phyloP scores from a whole-genome alignment of 2,888 invertebrate species.

The Acleris sparsana region DNA sequence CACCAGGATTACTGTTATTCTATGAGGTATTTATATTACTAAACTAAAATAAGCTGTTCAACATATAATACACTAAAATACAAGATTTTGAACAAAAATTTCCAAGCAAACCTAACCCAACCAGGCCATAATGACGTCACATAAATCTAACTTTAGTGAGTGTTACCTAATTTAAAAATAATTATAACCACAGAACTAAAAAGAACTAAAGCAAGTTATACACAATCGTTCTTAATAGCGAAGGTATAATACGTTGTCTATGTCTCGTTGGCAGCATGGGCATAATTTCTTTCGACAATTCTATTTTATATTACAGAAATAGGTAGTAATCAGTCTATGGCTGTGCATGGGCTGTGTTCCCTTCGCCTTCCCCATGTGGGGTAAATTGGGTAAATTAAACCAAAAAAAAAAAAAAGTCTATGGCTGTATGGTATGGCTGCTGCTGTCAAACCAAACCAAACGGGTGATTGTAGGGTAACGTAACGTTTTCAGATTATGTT shows the following conservation, averaged over 20 bases:
- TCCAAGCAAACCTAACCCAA: conserved; percentile 89
- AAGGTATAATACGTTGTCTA: background rate
- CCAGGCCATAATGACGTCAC: conserved; percentile 87
- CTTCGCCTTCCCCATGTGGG: too few species aligned
- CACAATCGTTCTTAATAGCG: background rate
- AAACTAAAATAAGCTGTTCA: conserved; percentile 82
- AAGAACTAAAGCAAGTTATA: background rate
- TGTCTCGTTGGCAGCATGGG: too few species aligned
- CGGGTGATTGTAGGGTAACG: background rate
- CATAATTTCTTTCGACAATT: too few species aligned
- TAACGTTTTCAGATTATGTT: conserved; percentile 4
- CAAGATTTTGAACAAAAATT: conserved; percentile 86
- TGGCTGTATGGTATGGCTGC: too few species aligned
- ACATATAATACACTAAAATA: conserved; percentile 85
- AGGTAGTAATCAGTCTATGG: background rate
- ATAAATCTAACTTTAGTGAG: conserved; percentile 57
- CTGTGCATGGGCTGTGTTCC: too few species aligned
- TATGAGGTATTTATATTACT: conserved; percentile 81
- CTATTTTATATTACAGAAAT: too few species aligned
- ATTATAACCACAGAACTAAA: conserved; percentile 10
- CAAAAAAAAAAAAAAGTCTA: too few species aligned
- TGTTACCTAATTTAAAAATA: conserved; percentile 47
- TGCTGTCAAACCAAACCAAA: background rate
- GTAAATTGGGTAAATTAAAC: too few species aligned
- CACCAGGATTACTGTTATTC: conserved; percentile 76